Percentiles rank a stretch among this genome's conserved stretches.
These are phyloP conservation scores for Myzus persicae DNA, from an alignment of 1,140 invertebrate species.

Conservation along the genomic window DNA sequence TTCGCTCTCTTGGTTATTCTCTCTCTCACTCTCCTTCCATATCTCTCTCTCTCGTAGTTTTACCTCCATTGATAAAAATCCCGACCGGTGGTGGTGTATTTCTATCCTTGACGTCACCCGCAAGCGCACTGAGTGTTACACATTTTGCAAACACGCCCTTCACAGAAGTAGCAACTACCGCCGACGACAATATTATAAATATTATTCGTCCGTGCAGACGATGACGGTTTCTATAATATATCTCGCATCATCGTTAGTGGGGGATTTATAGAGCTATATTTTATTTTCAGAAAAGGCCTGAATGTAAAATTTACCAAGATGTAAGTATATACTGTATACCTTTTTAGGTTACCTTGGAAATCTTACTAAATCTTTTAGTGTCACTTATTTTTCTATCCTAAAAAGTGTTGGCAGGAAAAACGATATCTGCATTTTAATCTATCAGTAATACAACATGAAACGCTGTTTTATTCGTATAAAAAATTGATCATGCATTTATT, in stretches of 20 bases:
- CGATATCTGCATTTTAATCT: neutral
- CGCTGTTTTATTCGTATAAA: neutral
- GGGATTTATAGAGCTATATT: neutral
- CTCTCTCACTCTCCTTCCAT: neutral
- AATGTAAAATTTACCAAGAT: neutral
- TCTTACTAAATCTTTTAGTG: neutral
- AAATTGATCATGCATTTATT: neutral
- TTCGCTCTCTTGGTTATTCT: neutral
- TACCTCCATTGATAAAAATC: slow-evolving; percentile 44
- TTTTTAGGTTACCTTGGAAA: neutral
- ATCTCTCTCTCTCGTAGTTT: neutral
- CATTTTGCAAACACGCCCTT: slow-evolving; percentile 16
- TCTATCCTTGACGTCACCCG: slow-evolving; percentile 20
- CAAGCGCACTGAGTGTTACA: neutral
- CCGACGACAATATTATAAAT: neutral
- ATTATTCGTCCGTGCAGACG: neutral
- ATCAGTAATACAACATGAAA: neutral
- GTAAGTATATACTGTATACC: neutral
- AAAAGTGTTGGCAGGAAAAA: neutral
- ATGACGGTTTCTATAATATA: neutral
- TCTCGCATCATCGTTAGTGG: neutral
- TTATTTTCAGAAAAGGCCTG: neutral
- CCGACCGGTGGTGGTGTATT: neutral
- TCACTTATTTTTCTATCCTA: neutral
- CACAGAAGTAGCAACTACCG: neutral